phyloP scores from a whole-genome alignment of 2,113 vertebrate genomes.

The Entomyzon cyanotis region DNA sequence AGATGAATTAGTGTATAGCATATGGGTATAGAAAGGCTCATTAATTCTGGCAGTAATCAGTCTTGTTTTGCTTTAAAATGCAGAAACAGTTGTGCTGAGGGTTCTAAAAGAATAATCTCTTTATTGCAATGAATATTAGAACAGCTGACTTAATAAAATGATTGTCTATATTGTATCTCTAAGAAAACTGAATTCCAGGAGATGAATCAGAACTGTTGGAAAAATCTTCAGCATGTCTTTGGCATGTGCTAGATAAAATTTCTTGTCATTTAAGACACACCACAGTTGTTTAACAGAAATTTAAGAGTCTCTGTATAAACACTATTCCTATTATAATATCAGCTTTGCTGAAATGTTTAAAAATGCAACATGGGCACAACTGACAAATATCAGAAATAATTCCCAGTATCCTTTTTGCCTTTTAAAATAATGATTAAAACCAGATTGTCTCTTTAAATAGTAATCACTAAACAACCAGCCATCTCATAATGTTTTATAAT shows the following conservation, averaged over 20 bases:
- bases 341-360: constrained; percentile 29
- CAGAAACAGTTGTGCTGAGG: constrained; percentile 1
- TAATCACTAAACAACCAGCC: background rate
- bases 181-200: constrained; percentile 33
- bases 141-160: constrained; percentile 37
- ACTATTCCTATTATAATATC: constrained; percentile 5
- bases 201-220: constrained; percentile 38
- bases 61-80: background rate
- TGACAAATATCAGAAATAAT: background rate
- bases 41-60: constrained; percentile 45
- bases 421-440: background rate
- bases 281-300: constrained; percentile 65
- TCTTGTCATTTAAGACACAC: constrained; percentile 49
- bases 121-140: constrained; percentile 28
- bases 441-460: background rate
- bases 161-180: background rate
- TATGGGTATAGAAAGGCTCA: background rate
- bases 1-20: background rate
- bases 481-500: background rate
- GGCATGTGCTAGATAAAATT: constrained; percentile 48
- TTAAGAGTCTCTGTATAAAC: constrained; percentile 40
- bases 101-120: constrained; percentile 34
- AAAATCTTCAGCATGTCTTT: constrained; percentile 48
- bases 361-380: constrained; percentile 8
- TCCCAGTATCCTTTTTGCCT: background rate